Percentiles rank a stretch among this genome's conserved stretches.
Evolutionary conservation across 2,797 vertebrate species (phyloP).

Genomic region (Macroramphosus scolopax): DNA sequence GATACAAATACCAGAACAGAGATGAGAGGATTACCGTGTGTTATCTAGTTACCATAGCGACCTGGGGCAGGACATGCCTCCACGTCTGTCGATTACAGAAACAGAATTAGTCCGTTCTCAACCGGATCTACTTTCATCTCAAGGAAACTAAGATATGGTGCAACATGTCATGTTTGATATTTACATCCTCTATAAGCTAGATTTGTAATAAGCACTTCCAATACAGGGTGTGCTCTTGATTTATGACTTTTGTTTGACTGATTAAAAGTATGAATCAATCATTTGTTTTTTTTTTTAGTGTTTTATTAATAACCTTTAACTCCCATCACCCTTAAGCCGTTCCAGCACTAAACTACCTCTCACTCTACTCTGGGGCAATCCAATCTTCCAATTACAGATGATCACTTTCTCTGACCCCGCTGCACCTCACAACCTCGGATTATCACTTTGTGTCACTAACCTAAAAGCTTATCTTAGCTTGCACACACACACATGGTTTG

Average conservation of each 20-base stretch:
- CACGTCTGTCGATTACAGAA: conserved; percentile 17
- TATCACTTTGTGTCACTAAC: conserved; percentile 60
- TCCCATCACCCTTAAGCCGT: neutral
- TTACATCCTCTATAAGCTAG: too few species aligned
- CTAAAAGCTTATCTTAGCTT: conserved; percentile 58
- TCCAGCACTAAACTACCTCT: neutral
- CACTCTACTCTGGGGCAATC: neutral
- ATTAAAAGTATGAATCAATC: too few species aligned
- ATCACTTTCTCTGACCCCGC: conserved; percentile 57
- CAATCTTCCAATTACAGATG: conserved; percentile 44
- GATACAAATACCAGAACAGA: conserved; percentile 34
- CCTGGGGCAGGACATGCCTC: conserved; percentile 20
- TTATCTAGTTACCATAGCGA: conserved; percentile 53
- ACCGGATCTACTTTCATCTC: neutral
- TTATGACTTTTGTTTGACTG: too few species aligned
- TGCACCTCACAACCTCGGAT: conserved; percentile 33
- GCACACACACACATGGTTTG: conserved; percentile 35
- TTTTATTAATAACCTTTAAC: conserved; percentile 3
- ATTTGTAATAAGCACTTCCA: too few species aligned
- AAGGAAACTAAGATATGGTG: too few species aligned
- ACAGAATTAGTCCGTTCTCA: conserved; percentile 14
- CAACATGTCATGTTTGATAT: too few species aligned
- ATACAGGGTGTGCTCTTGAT: too few species aligned
- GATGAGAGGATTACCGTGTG: conserved; percentile 50
- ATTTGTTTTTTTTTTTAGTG: neutral